Evolutionary conservation across 2,113 vertebrate species (phyloP).

Genomic region (Cephalopterus ornatus): DNA sequence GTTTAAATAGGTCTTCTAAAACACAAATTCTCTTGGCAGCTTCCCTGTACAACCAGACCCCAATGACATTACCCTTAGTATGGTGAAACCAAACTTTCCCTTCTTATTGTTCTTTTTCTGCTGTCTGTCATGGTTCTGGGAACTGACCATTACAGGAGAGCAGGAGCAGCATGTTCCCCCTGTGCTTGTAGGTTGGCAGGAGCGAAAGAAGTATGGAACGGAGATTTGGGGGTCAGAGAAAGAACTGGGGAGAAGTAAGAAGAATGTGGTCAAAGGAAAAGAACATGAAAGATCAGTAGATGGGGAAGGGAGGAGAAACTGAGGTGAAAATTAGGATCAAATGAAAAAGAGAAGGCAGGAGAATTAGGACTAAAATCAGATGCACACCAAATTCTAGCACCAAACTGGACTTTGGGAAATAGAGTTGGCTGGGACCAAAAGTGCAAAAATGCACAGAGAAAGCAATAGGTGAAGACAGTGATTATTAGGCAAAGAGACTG

Average conservation of each 20-base stretch:
- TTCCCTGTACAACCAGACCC: neutral
- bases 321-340: neutral
- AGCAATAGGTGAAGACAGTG: neutral
- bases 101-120: neutral
- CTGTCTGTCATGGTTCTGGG: neutral
- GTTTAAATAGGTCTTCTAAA: neutral
- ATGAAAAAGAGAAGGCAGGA: neutral
- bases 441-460: neutral
- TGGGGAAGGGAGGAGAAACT: neutral
- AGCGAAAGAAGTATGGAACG: neutral
- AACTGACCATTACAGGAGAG: neutral
- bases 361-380: neutral
- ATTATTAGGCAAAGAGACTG: neutral
- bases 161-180: neutral
- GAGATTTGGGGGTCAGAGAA: neutral
- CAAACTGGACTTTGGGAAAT: neutral
- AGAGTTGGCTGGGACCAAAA: neutral
- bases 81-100: neutral
- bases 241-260: neutral
- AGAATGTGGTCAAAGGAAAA: neutral
- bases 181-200: neutral
- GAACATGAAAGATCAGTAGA: neutral
- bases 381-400: neutral
- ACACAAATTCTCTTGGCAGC: neutral
- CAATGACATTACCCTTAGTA: neutral